Evolutionary conservation across 1,140 invertebrate genomes (phyloP).

Genomic region (Drosophila navojoa): DNA sequence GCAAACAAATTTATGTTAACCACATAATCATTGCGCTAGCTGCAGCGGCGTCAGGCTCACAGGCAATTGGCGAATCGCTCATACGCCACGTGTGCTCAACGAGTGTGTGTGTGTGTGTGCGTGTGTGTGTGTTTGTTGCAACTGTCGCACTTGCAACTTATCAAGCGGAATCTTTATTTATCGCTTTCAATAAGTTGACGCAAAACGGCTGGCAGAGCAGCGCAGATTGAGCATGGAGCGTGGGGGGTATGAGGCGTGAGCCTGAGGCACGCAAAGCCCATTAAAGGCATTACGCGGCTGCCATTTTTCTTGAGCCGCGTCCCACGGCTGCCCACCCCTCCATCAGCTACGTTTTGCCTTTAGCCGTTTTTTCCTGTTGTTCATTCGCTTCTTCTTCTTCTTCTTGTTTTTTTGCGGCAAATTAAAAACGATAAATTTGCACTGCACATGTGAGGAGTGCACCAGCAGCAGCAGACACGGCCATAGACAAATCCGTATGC

Average conservation of each 20-base stretch:
- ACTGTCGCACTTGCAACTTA: constrained; percentile 38
- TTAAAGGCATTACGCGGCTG: constrained; percentile 76
- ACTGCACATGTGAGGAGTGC: constrained; percentile 57
- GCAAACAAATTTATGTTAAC: constrained; percentile 75
- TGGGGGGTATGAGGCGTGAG: neutral
- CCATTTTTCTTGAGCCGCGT: constrained; percentile 61
- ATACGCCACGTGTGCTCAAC: constrained; percentile 39
- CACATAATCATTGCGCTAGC: constrained; percentile 71
- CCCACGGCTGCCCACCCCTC: neutral
- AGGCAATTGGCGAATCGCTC: constrained; percentile 35
- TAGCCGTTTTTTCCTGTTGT: constrained; percentile 37
- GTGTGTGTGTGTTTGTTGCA: constrained; percentile 22
- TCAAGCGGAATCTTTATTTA: constrained; percentile 79
- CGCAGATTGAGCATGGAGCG: constrained; percentile 35
- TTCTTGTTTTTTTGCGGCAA: constrained; percentile 70
- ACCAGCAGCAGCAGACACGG: constrained; percentile 22
- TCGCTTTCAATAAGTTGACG: constrained; percentile 81
- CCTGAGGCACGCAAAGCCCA: constrained; percentile 65
- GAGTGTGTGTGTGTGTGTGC: constrained; percentile 17
- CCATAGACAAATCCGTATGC: constrained; percentile 72
- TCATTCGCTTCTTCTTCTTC: constrained; percentile 22
- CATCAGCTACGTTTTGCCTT: constrained; percentile 1
- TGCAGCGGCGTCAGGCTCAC: constrained; percentile 13
- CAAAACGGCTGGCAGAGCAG: constrained; percentile 38
- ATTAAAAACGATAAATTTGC: constrained; percentile 84